Conservation (phyloP, 2,797 vertebrate species). For the Rhyacichthys aspro region DNA sequence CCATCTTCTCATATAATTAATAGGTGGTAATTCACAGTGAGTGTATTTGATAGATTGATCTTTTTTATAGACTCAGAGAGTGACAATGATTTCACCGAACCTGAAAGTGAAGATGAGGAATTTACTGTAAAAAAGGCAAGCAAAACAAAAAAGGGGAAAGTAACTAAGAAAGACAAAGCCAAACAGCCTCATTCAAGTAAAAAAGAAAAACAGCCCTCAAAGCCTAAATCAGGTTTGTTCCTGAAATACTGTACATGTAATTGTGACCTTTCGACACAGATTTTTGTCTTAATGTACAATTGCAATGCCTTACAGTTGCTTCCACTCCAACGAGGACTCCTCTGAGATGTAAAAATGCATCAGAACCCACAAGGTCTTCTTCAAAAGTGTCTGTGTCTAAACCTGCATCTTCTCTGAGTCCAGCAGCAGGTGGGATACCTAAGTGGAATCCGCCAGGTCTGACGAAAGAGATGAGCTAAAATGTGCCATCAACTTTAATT, state of each 20-base stretch:
- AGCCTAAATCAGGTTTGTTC: conserved; percentile 73
- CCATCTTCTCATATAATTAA: too few species aligned
- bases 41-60: not conserved
- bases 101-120: conserved; percentile 82
- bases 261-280: not conserved
- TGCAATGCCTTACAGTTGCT: conserved; percentile 29
- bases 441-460: conserved; percentile 92
- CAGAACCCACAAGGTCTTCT: conserved; percentile 42
- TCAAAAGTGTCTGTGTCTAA: conserved; percentile 60
- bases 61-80: conserved; percentile 72
- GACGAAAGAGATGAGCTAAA: not conserved
- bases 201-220: conserved; percentile 67
- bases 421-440: conserved; percentile 75
- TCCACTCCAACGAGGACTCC: conserved; percentile 52
- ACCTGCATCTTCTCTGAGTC: conserved; percentile 66
- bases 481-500: not conserved
- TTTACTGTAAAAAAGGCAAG: conserved; percentile 78
- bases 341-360: conserved; percentile 40
- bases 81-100: conserved; percentile 80
- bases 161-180: conserved; percentile 67
- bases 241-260: not conserved
- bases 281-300: not conserved
- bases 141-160: conserved; percentile 73
- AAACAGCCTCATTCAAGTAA: conserved; percentile 47
- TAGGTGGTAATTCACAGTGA: too few species aligned